A percentile compares a stretch with the other conserved stretches of the same genome.
phyloP scores from a whole-genome alignment of 2,113 vertebrate genomes.

The Kryptolebias marmoratus region DNA sequence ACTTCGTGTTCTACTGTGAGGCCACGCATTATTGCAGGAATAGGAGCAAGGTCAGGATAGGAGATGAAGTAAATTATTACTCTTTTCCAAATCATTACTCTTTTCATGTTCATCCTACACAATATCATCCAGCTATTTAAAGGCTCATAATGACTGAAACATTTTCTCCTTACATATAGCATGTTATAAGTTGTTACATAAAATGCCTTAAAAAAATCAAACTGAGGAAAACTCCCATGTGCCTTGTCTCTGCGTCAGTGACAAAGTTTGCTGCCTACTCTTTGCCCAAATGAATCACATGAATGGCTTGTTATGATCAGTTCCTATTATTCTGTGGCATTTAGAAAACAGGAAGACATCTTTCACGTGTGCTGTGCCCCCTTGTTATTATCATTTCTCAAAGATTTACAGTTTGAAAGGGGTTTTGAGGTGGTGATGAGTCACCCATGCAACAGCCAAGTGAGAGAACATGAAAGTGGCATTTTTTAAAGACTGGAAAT shows the following conservation, averaged over 20 bases:
- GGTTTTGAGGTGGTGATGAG: slow-evolving; percentile 42
- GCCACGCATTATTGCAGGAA: not conserved
- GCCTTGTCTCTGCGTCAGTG: slow-evolving; percentile 5
- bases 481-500: slow-evolving; percentile 48
- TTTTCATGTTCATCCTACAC: too few relatives aligned
- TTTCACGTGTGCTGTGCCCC: slow-evolving; percentile 32
- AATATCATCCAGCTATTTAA: too few relatives aligned
- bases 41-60: not conserved
- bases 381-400: slow-evolving; percentile 54
- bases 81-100: too few relatives aligned
- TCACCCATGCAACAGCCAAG: slow-evolving; percentile 39
- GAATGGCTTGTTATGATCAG: slow-evolving; percentile 31
- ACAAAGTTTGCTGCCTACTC: slow-evolving; percentile 16
- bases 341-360: slow-evolving; percentile 36
- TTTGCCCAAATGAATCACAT: slow-evolving; percentile 21
- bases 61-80: not conserved
- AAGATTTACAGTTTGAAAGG: slow-evolving; percentile 55
- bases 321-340: slow-evolving; percentile 52
- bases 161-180: too few relatives aligned
- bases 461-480: slow-evolving; percentile 46
- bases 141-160: too few relatives aligned
- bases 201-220: too few relatives aligned
- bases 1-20: not conserved
- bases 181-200: too few relatives aligned
- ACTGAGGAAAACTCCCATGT: too few relatives aligned